A percentile compares a stretch with the other conserved stretches of the same genome.
Evolutionary conservation across 2,797 vertebrate species (phyloP).

Genomic region (Dendrocincla tyrannina): DNA sequence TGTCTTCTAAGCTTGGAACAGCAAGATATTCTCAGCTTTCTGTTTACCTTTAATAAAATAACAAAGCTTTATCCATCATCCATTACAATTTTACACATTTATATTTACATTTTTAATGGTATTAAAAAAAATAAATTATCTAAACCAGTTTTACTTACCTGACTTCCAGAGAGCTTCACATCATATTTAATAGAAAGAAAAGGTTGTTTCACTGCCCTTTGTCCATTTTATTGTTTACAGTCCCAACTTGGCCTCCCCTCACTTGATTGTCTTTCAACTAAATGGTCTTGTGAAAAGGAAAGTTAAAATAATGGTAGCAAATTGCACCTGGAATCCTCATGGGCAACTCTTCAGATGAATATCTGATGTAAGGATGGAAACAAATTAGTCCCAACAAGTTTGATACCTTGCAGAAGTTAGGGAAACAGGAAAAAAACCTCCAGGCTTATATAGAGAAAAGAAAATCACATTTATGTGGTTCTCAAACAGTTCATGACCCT

Average conservation of each 20-base stretch:
- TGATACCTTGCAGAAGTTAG: background rate
- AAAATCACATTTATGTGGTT: background rate
- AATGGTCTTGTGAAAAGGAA: background rate
- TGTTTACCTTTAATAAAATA: background rate
- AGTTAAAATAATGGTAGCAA: background rate
- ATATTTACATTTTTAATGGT: background rate
- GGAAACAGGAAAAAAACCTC: background rate
- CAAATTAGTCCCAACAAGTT: background rate
- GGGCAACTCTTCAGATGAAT: background rate
- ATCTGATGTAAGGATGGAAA: background rate
- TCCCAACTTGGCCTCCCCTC: background rate
- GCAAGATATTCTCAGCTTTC: background rate
- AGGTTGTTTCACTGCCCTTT: background rate
- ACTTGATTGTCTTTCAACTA: background rate
- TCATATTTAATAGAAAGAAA: background rate
- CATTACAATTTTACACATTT: background rate
- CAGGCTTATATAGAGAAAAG: background rate
- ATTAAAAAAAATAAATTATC: background rate
- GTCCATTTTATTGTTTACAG: background rate
- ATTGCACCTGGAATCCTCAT: background rate
- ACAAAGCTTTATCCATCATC: background rate
- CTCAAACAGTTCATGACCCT: background rate
- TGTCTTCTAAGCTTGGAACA: background rate
- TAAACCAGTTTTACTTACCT: background rate
- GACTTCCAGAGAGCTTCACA: background rate